These are phyloP conservation scores for Chaetodon trifascialis DNA, from an alignment of 2,113 vertebrate species.

Conservation along the genomic window DNA sequence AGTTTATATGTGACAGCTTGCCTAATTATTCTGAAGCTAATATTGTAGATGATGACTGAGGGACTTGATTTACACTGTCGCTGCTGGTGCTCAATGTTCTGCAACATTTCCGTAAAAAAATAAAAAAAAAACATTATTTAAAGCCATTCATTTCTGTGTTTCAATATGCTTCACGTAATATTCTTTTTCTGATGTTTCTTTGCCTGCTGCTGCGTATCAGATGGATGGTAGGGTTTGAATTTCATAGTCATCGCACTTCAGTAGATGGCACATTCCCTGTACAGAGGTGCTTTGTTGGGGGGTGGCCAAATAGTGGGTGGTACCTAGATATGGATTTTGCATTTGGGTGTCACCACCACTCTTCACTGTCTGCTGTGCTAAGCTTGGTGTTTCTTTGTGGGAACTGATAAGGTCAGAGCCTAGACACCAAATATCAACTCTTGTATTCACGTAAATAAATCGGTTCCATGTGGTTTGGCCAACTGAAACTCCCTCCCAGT, in stretches of 20 bases:
- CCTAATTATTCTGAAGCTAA: no score
- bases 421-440: conserved; percentile 27
- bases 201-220: background rate
- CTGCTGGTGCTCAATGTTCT: background rate
- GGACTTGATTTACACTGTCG: background rate
- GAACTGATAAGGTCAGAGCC: conserved; percentile 36
- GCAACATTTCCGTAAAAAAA: no score
- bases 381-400: conserved; percentile 15
- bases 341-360: conserved; percentile 9
- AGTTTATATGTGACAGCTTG: no score
- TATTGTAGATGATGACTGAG: background rate
- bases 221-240: conserved; percentile 3
- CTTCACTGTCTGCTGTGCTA: conserved; percentile 4
- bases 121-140: no score
- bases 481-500: conserved; percentile 14
- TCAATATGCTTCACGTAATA: background rate
- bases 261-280: background rate
- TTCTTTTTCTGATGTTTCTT: background rate
- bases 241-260: background rate
- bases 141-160: background rate
- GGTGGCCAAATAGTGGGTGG: background rate
- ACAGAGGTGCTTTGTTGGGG: background rate
- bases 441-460: conserved; percentile 30
- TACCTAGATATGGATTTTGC: conserved; percentile 4
- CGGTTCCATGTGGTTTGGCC: background rate